phyloP scores from a whole-genome alignment of 2,888 invertebrate genomes.

The Oscheius sp. region DNA sequence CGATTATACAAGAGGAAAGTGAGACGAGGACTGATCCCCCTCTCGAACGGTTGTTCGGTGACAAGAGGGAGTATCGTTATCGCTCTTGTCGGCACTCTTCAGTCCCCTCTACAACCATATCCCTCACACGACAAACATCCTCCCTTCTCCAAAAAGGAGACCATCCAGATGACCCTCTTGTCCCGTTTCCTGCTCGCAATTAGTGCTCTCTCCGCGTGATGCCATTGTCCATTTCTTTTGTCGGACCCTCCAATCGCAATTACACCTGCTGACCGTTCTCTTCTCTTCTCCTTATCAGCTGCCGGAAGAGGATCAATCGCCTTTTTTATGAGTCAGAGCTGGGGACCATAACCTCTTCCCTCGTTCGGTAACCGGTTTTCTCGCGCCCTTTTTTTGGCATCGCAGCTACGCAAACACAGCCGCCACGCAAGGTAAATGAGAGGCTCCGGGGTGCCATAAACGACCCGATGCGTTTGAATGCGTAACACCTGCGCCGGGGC shows the following conservation, averaged over 20 bases:
- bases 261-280: not conserved
- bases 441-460: constrained; percentile 35
- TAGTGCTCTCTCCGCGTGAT: constrained; percentile 1
- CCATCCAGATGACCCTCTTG: too few relatives aligned
- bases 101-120: constrained; percentile 15
- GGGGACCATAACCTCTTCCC: not conserved
- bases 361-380: not conserved
- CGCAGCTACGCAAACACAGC: constrained; percentile 31
- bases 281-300: constrained; percentile 5
- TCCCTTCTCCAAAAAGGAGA: too few relatives aligned
- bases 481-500: constrained; percentile 33
- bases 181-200: not conserved
- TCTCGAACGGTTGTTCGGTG: constrained; percentile 20
- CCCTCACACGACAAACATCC: constrained; percentile 6
- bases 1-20: not conserved
- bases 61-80: constrained; percentile 32
- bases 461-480: constrained; percentile 29
- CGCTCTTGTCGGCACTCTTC: constrained; percentile 32
- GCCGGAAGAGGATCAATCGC: constrained; percentile 11
- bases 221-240: not conserved
- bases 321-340: not conserved
- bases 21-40: not conserved
- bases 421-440: constrained; percentile 32
- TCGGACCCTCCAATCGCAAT: not conserved
- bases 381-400: constrained; percentile 19